Conservation (phyloP, 2,113 vertebrate species). For the Xyliphius kryptos region DNA sequence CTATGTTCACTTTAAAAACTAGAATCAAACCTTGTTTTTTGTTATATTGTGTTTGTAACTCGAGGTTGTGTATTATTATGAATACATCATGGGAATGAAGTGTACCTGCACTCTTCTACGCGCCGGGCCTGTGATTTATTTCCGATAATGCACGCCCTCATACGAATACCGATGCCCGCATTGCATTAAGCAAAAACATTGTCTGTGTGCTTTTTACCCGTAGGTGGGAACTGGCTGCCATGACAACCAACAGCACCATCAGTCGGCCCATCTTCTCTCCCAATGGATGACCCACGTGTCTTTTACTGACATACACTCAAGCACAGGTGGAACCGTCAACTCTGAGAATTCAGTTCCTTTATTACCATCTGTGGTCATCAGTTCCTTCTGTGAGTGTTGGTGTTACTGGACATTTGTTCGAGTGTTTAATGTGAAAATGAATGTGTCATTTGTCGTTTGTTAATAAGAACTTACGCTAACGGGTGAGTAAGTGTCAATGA, state of each 20-base stretch:
- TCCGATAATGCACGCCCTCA: no score
- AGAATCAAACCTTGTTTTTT: no score
- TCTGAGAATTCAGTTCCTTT: slow-evolving; percentile 5
- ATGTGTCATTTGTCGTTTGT: background rate
- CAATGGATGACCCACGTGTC: slow-evolving; percentile 65
- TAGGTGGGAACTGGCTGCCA: slow-evolving; percentile 97
- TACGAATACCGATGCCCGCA: background rate
- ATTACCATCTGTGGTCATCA: background rate
- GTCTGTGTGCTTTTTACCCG: slow-evolving; percentile 36
- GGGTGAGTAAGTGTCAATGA: background rate
- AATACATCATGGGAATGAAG: no score
- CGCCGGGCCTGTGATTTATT: no score
- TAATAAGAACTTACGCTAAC: no score
- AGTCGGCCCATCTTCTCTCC: slow-evolving; percentile 94
- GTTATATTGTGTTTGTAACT: no score
- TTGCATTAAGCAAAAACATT: background rate
- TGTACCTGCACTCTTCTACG: no score
- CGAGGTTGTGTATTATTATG: no score
- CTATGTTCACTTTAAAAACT: no score
- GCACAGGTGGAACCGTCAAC: background rate
- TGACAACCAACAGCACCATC: slow-evolving; percentile 99
- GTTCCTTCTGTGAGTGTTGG: background rate
- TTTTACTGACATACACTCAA: background rate
- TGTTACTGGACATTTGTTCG: background rate
- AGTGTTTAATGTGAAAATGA: background rate